A percentile compares a stretch with the other conserved stretches of the same genome.
phyloP scores from a whole-genome alignment of 2,888 invertebrate species.

The Nemoura dubitans region DNA sequence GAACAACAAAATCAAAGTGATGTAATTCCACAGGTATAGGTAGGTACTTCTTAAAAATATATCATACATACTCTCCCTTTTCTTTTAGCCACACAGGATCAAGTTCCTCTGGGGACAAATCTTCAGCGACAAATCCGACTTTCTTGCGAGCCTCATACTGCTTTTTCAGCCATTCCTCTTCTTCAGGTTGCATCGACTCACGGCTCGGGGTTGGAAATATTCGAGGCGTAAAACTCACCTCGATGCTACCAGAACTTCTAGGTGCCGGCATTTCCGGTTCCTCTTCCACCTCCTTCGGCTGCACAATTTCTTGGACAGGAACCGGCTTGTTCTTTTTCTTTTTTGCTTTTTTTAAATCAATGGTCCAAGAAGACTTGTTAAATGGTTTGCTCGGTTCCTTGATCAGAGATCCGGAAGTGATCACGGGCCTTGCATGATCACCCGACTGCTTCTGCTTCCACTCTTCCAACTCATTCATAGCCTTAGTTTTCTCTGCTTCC shows the following conservation, averaged over 20 bases:
- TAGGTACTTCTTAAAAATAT: background rate
- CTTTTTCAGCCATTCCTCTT: slow-evolving; percentile 83
- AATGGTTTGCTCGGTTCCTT: slow-evolving; percentile 10
- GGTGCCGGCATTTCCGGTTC: slow-evolving; percentile 65
- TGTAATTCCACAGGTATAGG: background rate
- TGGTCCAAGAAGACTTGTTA: background rate
- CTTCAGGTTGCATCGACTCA: slow-evolving; percentile 75
- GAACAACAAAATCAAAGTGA: too few relatives aligned
- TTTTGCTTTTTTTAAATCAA: slow-evolving; percentile 4
- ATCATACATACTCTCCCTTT: slow-evolving; percentile 73
- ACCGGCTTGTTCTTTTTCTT: slow-evolving; percentile 13
- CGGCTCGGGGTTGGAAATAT: slow-evolving; percentile 84
- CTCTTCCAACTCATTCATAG: slow-evolving; percentile 72
- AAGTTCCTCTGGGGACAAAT: slow-evolving; percentile 80
- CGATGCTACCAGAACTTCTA: slow-evolving; percentile 67
- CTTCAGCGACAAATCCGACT: slow-evolving; percentile 75
- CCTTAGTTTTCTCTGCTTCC: slow-evolving; percentile 69
- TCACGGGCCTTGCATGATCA: background rate
- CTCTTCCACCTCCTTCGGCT: slow-evolving; percentile 48
- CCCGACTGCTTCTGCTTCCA: slow-evolving; percentile 63
- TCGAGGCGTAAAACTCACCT: slow-evolving; percentile 77
- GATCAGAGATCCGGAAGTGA: background rate
- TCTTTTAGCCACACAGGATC: slow-evolving; percentile 84
- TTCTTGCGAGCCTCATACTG: slow-evolving; percentile 77
- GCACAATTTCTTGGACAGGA: background rate